These are phyloP conservation scores for Allygus modestus DNA, from an alignment of 2,888 invertebrate species.

Conservation along the genomic window DNA sequence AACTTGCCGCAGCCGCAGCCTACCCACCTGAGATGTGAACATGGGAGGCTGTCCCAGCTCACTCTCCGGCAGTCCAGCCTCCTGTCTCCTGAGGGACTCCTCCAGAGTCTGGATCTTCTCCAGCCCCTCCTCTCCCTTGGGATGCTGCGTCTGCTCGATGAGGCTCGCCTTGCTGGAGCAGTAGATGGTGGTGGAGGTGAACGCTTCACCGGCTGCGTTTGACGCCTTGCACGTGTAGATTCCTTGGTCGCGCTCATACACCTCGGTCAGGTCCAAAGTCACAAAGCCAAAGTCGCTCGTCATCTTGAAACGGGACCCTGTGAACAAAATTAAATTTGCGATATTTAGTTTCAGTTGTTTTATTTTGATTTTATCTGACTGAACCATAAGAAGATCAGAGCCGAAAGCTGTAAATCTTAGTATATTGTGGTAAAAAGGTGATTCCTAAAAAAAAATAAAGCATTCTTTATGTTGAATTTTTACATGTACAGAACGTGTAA, in stretches of 20 bases:
- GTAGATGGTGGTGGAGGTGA: slow-evolving; percentile 92
- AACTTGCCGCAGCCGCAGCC: too few relatives aligned
- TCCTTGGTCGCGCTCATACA: slow-evolving; percentile 95
- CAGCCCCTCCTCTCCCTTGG: slow-evolving; percentile 95
- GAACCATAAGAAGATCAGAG: too few relatives aligned
- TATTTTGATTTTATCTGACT: too few relatives aligned
- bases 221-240: slow-evolving; percentile 95
- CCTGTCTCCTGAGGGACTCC: slow-evolving; percentile 87
- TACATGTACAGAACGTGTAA: too few relatives aligned
- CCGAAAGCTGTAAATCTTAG: too few relatives aligned
- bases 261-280: slow-evolving; percentile 93
- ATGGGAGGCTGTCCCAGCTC: slow-evolving; percentile 92
- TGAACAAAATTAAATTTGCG: slow-evolving; percentile 10
- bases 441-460: too few relatives aligned
- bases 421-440: too few relatives aligned
- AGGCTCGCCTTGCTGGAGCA: slow-evolving; percentile 89
- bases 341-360: too few relatives aligned
- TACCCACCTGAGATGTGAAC: slow-evolving; percentile 83
- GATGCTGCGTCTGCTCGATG: slow-evolving; percentile 94
- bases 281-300: slow-evolving; percentile 98
- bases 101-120: slow-evolving; percentile 95
- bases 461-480: too few relatives aligned
- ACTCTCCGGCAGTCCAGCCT: slow-evolving; percentile 82
- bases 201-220: slow-evolving; percentile 93
- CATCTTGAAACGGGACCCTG: slow-evolving; percentile 90